These are phyloP conservation scores for Xylophagus ater DNA, from an alignment of 2,888 invertebrate genomes.

Conservation along the genomic window DNA sequence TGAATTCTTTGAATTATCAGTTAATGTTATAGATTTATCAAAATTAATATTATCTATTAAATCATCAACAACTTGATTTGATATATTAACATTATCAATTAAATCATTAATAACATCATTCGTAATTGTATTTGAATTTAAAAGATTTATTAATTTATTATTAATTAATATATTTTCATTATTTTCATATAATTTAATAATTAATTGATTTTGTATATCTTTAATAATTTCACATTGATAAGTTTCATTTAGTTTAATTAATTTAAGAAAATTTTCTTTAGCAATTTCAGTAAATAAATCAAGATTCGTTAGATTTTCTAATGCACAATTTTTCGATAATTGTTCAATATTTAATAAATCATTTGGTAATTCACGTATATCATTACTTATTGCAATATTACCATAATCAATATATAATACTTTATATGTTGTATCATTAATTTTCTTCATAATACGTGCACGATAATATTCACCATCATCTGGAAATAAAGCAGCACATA, in stretches of 20 bases:
- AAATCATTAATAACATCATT: too few species aligned
- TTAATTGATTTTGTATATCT: constrained; percentile 21
- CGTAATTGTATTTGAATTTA: too few species aligned
- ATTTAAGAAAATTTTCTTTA: constrained; percentile 42
- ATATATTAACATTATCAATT: too few species aligned
- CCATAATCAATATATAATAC: constrained; percentile 64
- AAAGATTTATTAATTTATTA: too few species aligned
- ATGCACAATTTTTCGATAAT: constrained; percentile 47
- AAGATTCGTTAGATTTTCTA: constrained; percentile 46
- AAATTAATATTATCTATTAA: too few species aligned
- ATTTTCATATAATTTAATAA: too few species aligned
- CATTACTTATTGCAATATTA: constrained; percentile 45
- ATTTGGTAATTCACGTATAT: constrained; percentile 48
- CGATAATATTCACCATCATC: constrained; percentile 82
- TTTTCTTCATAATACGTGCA: constrained; percentile 68
- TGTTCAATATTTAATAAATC: constrained; percentile 45
- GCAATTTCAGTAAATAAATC: constrained; percentile 51
- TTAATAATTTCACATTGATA: constrained; percentile 27
- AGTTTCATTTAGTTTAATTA: constrained; percentile 27
- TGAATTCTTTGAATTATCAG: too few species aligned
- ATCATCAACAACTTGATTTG: too few species aligned
- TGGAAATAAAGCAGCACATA: constrained; percentile 65
- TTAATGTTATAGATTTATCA: too few species aligned
- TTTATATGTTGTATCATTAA: constrained; percentile 54
- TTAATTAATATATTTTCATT: too few species aligned